Conservation (phyloP, 2,888 invertebrate species). For the Ennomos quercinarius region DNA sequence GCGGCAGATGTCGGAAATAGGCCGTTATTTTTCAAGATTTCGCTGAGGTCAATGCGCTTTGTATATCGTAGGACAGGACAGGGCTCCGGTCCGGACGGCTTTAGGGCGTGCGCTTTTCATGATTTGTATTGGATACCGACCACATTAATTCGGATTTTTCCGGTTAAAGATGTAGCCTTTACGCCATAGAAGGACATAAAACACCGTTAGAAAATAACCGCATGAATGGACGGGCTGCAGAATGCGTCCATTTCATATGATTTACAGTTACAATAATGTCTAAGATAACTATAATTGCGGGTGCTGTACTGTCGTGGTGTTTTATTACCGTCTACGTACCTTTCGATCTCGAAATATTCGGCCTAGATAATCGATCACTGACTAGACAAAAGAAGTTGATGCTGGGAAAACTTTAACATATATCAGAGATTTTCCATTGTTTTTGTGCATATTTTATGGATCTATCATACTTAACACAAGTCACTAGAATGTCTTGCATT, state of each 20-base stretch:
- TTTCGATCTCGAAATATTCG: conserved; percentile 2
- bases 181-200: conserved; percentile 24
- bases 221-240: conserved; percentile 60
- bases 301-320: conserved; percentile 42
- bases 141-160: conserved; percentile 48
- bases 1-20: conserved; percentile 42
- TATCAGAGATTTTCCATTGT: conserved; percentile 9
- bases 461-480: too few relatives aligned
- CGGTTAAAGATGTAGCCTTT: conserved; percentile 35
- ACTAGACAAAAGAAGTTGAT: too few relatives aligned
- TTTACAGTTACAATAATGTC: conserved; percentile 56
- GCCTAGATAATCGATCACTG: not conserved
- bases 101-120: conserved; percentile 53
- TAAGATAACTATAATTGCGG: conserved; percentile 55
- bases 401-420: too few relatives aligned
- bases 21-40: conserved; percentile 83
- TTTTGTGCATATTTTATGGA: not conserved
- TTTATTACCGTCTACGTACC: conserved; percentile 18
- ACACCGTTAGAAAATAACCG: conserved; percentile 59
- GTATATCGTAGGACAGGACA: conserved; percentile 56
- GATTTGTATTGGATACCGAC: conserved; percentile 49
- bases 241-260: conserved; percentile 49
- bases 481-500: too few relatives aligned
- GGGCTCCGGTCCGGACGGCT: conserved; percentile 51
- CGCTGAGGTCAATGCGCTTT: conserved; percentile 75